Conservation (phyloP, 2,113 vertebrate genomes). For the Vanacampus margaritifer region DNA sequence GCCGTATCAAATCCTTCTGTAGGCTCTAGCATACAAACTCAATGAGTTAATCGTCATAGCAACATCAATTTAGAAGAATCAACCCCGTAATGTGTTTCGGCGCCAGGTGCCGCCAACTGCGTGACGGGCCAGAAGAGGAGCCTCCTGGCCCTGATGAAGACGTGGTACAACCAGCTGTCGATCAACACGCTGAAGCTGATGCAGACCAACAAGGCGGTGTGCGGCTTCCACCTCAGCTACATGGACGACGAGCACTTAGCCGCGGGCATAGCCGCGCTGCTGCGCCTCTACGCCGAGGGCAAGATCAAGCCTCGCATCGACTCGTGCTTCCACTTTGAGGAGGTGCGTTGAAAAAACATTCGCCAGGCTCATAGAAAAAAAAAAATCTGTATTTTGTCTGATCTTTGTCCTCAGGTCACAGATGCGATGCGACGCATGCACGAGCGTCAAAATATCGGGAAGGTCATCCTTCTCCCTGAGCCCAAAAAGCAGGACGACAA, state of each 20-base stretch:
- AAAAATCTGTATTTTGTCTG: neutral
- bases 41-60: too few species aligned
- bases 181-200: constrained; percentile 89
- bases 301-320: constrained; percentile 92
- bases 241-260: constrained; percentile 80
- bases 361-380: neutral
- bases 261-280: constrained; percentile 73
- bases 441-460: constrained; percentile 89
- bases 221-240: constrained; percentile 86
- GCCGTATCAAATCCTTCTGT: too few species aligned
- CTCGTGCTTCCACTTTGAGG: constrained; percentile 91
- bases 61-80: too few species aligned
- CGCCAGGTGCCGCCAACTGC: constrained; percentile 85
- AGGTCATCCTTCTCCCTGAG: constrained; percentile 86
- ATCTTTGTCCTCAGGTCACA: constrained; percentile 71
- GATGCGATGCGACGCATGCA: constrained; percentile 92
- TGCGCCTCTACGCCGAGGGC: constrained; percentile 84
- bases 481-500: constrained; percentile 74
- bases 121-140: constrained; percentile 90
- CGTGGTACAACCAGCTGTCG: constrained; percentile 97
- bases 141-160: constrained; percentile 87
- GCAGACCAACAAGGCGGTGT: constrained; percentile 87
- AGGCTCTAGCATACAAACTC: too few species aligned
- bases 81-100: too few species aligned
- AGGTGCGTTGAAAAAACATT: constrained; percentile 70